These are phyloP conservation scores for Yponomeuta cagnagella DNA, from an alignment of 2,888 invertebrate genomes.

Conservation along the genomic window DNA sequence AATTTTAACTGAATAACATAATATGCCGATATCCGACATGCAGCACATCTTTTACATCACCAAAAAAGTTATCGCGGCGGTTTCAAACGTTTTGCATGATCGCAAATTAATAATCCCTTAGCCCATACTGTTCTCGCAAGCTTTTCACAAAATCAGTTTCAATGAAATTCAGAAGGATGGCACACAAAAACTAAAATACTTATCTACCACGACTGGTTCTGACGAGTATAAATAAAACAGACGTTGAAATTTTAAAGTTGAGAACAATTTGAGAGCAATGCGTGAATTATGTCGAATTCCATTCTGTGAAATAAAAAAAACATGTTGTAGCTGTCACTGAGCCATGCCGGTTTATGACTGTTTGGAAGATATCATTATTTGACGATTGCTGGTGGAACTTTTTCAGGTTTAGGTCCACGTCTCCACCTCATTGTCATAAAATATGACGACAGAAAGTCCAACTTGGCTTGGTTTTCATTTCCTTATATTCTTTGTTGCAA, in stretches of 20 bases:
- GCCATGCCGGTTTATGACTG: not conserved
- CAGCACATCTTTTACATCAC: no score
- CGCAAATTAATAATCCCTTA: not conserved
- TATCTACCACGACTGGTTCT: not conserved
- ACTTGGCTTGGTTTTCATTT: no score
- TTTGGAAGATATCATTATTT: no score
- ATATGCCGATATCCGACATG: no score
- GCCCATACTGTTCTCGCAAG: not conserved
- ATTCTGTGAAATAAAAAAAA: conserved; percentile 33
- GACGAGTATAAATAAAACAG: not conserved
- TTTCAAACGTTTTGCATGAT: not conserved
- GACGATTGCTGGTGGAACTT: no score
- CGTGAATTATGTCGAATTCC: conserved; percentile 36
- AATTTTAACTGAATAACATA: no score
- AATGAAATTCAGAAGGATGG: not conserved
- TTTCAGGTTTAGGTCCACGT: no score
- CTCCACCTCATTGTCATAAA: no score
- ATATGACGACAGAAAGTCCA: no score
- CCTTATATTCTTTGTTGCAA: no score
- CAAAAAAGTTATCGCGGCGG: no score
- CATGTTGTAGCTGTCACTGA: not conserved
- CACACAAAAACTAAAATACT: not conserved
- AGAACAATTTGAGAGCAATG: conserved; percentile 26
- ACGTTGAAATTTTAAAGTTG: conserved; percentile 10
- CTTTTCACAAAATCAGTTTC: not conserved